Conservation (phyloP, 2,888 invertebrate species). For the Machimus rusticus region DNA sequence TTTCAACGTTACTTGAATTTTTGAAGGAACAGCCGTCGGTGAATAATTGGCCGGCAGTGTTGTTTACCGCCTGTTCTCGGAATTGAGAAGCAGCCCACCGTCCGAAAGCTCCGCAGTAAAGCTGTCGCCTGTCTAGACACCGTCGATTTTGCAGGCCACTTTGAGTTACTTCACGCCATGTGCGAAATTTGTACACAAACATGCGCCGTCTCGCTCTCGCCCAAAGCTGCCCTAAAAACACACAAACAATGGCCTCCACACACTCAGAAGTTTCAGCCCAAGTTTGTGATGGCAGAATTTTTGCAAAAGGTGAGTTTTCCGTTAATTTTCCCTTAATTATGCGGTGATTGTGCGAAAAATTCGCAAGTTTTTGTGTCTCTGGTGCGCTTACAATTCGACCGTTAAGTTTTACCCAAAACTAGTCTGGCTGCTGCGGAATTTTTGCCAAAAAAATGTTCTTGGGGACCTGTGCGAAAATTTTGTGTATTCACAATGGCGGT, state of each 20-base stretch:
- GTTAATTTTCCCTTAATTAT: conserved; percentile 28
- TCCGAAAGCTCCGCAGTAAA: neutral
- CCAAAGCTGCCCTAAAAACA: conserved; percentile 37
- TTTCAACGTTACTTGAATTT: too few species aligned
- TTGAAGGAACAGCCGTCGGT: neutral
- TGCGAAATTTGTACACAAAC: conserved; percentile 44
- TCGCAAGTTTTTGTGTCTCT: neutral
- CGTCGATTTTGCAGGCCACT: conserved; percentile 42
- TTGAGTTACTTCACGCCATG: conserved; percentile 44
- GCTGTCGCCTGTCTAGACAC: neutral
- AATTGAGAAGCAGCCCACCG: conserved; percentile 11
- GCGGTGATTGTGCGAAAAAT: neutral
- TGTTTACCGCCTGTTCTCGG: neutral
- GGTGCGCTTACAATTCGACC: neutral
- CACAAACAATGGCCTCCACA: neutral
- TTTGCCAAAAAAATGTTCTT: neutral
- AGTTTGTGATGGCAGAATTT: conserved; percentile 77
- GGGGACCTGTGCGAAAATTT: conserved; percentile 14
- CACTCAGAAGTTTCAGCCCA: conserved; percentile 43
- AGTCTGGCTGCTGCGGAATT: neutral
- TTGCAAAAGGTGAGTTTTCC: conserved; percentile 75
- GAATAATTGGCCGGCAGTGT: neutral
- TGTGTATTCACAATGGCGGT: conserved; percentile 45
- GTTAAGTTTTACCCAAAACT: neutral
- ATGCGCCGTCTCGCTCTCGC: conserved; percentile 31